A percentile compares a stretch with the other conserved stretches of the same genome.
phyloP scores from a whole-genome alignment of 2,113 vertebrate genomes.

The Ploceus nigricollis region DNA sequence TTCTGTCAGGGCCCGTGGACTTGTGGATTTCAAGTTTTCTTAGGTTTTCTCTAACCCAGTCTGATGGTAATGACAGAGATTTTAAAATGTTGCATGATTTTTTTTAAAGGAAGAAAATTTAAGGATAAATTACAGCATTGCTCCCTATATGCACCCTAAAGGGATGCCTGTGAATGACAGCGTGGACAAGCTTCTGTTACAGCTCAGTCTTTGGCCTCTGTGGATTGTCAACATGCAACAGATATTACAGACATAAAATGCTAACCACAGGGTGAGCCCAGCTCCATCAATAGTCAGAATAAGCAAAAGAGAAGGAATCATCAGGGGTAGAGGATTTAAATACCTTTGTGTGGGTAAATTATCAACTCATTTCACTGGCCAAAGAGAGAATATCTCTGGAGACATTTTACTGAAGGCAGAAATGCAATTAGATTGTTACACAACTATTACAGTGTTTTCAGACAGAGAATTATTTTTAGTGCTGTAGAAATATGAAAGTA shows the following conservation, averaged over 20 bases:
- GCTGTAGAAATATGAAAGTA: neutral
- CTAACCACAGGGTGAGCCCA: neutral
- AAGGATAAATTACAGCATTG: neutral
- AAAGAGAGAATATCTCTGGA: slow-evolving; percentile 31
- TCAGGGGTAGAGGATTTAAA: slow-evolving; percentile 41
- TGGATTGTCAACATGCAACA: neutral
- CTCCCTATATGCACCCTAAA: neutral
- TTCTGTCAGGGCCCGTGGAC: neutral
- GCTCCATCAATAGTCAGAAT: neutral
- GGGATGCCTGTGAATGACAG: neutral
- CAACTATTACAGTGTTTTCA: slow-evolving; percentile 30
- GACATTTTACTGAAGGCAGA: slow-evolving; percentile 27
- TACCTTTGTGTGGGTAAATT: slow-evolving; percentile 33
- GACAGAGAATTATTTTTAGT: neutral
- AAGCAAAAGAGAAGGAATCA: slow-evolving; percentile 19
- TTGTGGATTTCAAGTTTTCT: neutral
- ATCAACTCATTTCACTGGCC: slow-evolving; percentile 33
- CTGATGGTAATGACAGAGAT: neutral
- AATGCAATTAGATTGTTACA: slow-evolving; percentile 44
- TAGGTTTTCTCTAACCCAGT: neutral
- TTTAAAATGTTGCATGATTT: neutral
- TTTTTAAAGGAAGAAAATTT: neutral
- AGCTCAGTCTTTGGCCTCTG: neutral
- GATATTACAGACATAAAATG: neutral
- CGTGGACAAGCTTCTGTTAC: neutral